phyloP scores from a whole-genome alignment of 92 coral and sea anemone genomes.

The Siderastrea radians region DNA sequence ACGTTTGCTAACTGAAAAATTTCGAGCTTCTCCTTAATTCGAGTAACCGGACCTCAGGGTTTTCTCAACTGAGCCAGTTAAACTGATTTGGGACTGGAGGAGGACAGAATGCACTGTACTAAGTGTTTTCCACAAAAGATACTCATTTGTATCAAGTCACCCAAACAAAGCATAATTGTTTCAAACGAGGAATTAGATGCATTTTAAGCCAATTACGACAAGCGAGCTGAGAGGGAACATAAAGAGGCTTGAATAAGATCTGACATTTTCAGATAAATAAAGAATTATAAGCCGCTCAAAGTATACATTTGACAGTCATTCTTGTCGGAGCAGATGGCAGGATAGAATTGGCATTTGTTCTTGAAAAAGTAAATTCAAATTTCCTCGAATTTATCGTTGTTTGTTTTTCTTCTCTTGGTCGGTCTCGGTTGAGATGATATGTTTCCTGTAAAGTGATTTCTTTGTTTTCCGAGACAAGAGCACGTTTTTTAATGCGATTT shows the following conservation, averaged over 20 bases:
- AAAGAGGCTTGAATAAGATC: slow-evolving; percentile 23
- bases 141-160: slow-evolving; percentile 30
- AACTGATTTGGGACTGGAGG: background rate
- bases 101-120: background rate
- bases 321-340: slow-evolving; percentile 53
- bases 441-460: slow-evolving; percentile 31
- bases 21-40: background rate
- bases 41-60: too few species aligned
- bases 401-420: slow-evolving; percentile 35
- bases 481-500: slow-evolving; percentile 64
- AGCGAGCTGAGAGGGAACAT: background rate
- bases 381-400: slow-evolving; percentile 34
- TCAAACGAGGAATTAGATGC: slow-evolving; percentile 18
- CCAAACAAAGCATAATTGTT: slow-evolving; percentile 23
- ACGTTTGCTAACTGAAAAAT: background rate
- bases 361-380: slow-evolving; percentile 49
- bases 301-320: slow-evolving; percentile 16
- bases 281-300: slow-evolving; percentile 26
- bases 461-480: slow-evolving; percentile 33
- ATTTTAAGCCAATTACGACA: slow-evolving; percentile 32
- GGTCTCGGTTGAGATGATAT: slow-evolving; percentile 12
- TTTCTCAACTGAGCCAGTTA: too few species aligned
- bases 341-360: slow-evolving; percentile 42
- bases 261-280: slow-evolving; percentile 49
- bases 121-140: background rate